Conservation (phyloP, 2,888 invertebrate genomes). For the Mimachlamys varia region DNA sequence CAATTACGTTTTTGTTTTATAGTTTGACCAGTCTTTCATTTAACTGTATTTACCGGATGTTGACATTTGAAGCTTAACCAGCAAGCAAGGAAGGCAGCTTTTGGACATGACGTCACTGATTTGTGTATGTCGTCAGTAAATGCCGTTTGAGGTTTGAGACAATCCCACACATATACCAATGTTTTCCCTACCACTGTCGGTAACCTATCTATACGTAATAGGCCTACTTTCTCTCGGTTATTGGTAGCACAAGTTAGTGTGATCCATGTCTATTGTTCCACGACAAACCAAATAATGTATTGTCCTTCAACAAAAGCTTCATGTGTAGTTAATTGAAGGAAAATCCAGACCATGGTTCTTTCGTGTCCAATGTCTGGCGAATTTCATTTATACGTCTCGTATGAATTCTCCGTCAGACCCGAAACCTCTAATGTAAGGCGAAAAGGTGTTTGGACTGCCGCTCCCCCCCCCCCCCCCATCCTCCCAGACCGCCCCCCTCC, state of each 20-base stretch:
- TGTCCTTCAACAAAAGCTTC: constrained; percentile 23
- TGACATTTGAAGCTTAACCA: no score
- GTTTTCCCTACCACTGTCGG: background rate
- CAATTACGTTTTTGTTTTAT: no score
- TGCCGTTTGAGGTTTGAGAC: background rate
- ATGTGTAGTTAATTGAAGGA: constrained; percentile 33
- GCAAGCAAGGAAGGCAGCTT: no score
- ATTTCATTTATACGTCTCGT: constrained; percentile 32
- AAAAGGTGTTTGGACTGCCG: background rate
- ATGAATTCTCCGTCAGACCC: constrained; percentile 2
- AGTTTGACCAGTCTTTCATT: no score
- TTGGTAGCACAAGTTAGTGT: background rate
- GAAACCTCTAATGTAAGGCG: constrained; percentile 8
- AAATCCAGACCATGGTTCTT: background rate
- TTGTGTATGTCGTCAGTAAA: no score
- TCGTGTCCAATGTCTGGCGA: constrained; percentile 29
- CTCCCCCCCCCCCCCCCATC: background rate
- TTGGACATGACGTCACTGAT: no score
- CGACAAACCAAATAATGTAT: background rate
- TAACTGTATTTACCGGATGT: no score
- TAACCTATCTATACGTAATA: background rate
- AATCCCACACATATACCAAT: background rate
- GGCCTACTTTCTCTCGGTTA: background rate
- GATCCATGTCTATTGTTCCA: background rate
- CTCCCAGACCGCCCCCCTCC: background rate